A percentile compares a stretch with the other conserved stretches of the same genome.
These are phyloP conservation scores for Drosophila merina DNA, from an alignment of 2,888 invertebrate genomes.

Conservation along the genomic window DNA sequence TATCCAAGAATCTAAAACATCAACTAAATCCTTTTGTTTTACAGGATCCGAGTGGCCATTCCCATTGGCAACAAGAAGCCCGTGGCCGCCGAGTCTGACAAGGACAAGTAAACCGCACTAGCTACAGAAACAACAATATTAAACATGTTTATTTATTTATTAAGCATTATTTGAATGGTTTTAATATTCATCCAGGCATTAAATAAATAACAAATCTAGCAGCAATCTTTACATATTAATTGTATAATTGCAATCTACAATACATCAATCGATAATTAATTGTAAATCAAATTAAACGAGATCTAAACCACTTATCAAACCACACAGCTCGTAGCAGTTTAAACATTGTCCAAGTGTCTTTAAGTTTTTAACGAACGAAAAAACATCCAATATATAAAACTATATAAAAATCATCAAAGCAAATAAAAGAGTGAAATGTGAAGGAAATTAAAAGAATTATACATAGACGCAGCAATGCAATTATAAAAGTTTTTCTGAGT, in stretches of 20 bases:
- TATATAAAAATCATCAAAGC: constrained; percentile 15
- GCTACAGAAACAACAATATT: constrained; percentile 45
- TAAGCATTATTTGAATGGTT: constrained; percentile 78
- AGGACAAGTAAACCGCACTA: constrained; percentile 88
- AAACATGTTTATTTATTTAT: constrained; percentile 73
- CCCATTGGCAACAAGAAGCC: constrained; percentile 94
- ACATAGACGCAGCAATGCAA: constrained; percentile 75
- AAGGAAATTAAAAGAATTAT: constrained; percentile 37
- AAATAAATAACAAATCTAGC: constrained; percentile 52
- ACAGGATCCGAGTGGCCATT: constrained; percentile 93
- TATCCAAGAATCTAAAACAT: neutral
- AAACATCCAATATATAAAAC: constrained; percentile 24
- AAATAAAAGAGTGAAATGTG: constrained; percentile 23
- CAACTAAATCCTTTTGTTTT: too few species aligned
- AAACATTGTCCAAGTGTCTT: constrained; percentile 77
- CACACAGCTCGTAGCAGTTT: constrained; percentile 60
- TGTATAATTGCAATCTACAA: constrained; percentile 62
- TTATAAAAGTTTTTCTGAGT: constrained; percentile 57
- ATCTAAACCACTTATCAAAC: constrained; percentile 52
- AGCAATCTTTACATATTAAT: constrained; percentile 57
- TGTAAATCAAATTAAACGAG: constrained; percentile 45
- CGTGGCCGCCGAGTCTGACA: constrained; percentile 88
- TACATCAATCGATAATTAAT: constrained; percentile 58
- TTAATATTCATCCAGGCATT: constrained; percentile 76
- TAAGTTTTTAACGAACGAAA: constrained; percentile 79